Evolutionary conservation across 2,888 invertebrate species (phyloP).

Genomic region (Notodonta ziczac): DNA sequence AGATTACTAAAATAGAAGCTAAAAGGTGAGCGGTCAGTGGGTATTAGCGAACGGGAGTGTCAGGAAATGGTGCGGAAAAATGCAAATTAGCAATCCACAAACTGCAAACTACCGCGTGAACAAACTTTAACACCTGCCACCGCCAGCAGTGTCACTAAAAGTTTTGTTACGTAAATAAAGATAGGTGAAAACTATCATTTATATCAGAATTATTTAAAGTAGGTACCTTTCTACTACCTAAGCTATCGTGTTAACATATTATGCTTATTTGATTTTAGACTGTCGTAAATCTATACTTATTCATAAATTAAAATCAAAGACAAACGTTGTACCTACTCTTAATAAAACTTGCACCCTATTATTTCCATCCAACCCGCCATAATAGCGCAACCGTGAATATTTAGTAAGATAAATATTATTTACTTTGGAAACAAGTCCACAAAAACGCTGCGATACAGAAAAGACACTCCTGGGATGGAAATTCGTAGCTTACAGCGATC

Average conservation of each 20-base stretch:
- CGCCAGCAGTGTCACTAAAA: background rate
- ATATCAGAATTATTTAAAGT: too few species aligned
- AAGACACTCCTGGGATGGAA: constrained; percentile 66
- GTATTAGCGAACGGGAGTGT: constrained; percentile 21
- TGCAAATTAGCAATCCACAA: constrained; percentile 65
- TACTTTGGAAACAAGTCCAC: constrained; percentile 50
- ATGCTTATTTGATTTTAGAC: too few species aligned
- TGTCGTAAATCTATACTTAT: too few species aligned
- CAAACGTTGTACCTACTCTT: background rate
- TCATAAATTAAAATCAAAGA: background rate
- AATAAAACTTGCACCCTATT: background rate
- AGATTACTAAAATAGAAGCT: too few species aligned
- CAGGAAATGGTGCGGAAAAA: constrained; percentile 67
- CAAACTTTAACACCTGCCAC: constrained; percentile 6
- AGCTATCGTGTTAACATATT: too few species aligned
- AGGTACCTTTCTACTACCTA: too few species aligned
- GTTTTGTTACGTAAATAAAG: too few species aligned
- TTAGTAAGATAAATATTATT: constrained; percentile 27
- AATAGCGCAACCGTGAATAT: constrained; percentile 26
- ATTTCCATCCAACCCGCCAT: constrained; percentile 12
- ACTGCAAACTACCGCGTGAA: constrained; percentile 47
- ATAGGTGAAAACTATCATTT: too few species aligned
- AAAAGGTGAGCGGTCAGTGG: background rate
- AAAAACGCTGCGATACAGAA: constrained; percentile 46
- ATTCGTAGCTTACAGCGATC: constrained; percentile 59